A percentile compares a stretch with the other conserved stretches of the same genome.
Evolutionary conservation across 2,888 invertebrate species (phyloP).

Genomic region (Coelinius sp.): DNA sequence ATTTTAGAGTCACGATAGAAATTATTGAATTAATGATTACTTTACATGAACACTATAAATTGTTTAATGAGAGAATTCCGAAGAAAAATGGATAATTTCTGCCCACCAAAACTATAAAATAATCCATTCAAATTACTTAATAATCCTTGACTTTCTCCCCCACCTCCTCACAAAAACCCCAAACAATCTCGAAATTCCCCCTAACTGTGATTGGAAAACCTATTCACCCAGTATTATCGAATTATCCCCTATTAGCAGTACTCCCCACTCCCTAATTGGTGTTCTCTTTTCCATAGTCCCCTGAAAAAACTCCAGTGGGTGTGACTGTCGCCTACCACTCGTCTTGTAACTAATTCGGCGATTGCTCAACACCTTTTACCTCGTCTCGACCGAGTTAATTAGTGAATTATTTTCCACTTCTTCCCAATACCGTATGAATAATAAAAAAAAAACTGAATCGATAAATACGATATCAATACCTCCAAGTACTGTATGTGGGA

Average conservation of each 20-base stretch:
- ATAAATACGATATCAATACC: neutral
- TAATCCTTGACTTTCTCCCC: neutral
- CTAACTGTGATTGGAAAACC: conserved; percentile 41
- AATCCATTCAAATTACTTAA: neutral
- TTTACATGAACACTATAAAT: too few species aligned
- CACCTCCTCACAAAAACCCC: neutral
- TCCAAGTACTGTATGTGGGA: neutral
- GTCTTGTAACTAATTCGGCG: conserved; percentile 27
- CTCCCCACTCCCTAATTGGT: conserved; percentile 49
- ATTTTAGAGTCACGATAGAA: too few species aligned
- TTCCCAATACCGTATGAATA: neutral
- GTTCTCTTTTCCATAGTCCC: conserved; percentile 42
- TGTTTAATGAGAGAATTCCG: too few species aligned
- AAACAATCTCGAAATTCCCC: neutral
- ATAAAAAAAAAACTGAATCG: neutral
- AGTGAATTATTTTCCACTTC: neutral
- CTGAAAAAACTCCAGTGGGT: conserved; percentile 8
- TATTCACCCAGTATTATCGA: conserved; percentile 49
- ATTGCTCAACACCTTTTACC: conserved; percentile 21
- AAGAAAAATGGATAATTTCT: too few species aligned
- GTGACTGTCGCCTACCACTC: conserved; percentile 24
- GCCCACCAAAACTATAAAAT: too few species aligned
- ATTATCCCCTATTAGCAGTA: conserved; percentile 48
- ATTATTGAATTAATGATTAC: too few species aligned
- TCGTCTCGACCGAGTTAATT: conserved; percentile 1